phyloP scores from a whole-genome alignment of 2,888 invertebrate species.

The Callyntrura sp. region DNA sequence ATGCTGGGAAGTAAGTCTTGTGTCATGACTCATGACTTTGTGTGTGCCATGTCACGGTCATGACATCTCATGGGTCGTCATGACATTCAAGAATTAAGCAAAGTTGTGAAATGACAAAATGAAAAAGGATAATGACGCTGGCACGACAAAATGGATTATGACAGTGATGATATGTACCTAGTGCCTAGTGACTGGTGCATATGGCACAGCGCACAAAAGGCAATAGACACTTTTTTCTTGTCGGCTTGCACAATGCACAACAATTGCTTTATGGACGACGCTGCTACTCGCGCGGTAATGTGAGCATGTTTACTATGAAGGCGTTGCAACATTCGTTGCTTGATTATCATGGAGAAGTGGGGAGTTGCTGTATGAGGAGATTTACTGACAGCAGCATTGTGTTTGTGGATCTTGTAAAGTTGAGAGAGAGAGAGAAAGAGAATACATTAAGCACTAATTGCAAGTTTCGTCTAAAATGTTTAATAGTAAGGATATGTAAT shows the following conservation, averaged over 20 bases:
- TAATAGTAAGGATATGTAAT: background rate
- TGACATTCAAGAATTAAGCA: slow-evolving; percentile 61
- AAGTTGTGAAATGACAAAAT: slow-evolving; percentile 22
- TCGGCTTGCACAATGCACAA: background rate
- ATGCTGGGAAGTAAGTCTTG: slow-evolving; percentile 31
- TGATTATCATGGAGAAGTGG: too few relatives aligned
- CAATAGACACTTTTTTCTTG: background rate
- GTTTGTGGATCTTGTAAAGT: too few relatives aligned
- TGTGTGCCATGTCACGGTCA: slow-evolving; percentile 67
- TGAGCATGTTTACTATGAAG: too few relatives aligned
- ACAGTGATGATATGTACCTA: background rate
- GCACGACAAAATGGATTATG: slow-evolving; percentile 17
- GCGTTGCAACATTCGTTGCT: too few relatives aligned
- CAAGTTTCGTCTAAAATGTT: too few relatives aligned
- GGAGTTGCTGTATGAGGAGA: too few relatives aligned
- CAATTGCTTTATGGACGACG: background rate
- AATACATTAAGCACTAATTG: too few relatives aligned
- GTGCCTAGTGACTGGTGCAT: too few relatives aligned
- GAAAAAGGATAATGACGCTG: slow-evolving; percentile 25
- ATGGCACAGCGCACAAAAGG: background rate
- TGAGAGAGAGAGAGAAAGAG: too few relatives aligned
- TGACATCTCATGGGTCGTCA: slow-evolving; percentile 65
- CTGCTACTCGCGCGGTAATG: background rate
- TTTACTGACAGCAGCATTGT: too few relatives aligned
- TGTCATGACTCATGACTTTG: slow-evolving; percentile 61